Base-by-base conservation (phyloP, 1,140 invertebrate genomes). In the Lordiphosa stackelbergi region DNA sequence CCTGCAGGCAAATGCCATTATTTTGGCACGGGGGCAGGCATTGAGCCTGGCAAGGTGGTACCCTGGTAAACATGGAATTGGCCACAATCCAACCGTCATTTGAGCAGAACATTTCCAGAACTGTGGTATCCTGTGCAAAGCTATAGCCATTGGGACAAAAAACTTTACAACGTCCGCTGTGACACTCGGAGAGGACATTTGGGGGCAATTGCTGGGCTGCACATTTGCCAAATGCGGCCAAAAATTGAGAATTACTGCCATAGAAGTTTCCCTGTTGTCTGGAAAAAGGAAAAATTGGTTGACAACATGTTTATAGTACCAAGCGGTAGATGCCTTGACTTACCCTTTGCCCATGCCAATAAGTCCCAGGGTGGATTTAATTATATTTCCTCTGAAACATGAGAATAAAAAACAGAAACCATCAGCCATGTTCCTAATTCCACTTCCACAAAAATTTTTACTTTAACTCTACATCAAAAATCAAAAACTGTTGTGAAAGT, bases 1-100 rank as follows among this genome's bases (percentile, higher is more conserved):
- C 93, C 1, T 89, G 89, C 1, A 93, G 73, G 73, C 95, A 96
- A 10, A 93, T 92, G 0, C 95, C 95, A 45, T 91, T 93, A 87
- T 97, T 95, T 73, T 92, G 88, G 85, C 95, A 97, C 1, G 90
- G 87, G 0, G 93, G 92, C 10, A 91, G 72, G 81, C 95, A 97
- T 61, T 88, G 89, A 91, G 92, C 91, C 90, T 92, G 89, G 66
- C 93, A 94, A 22, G 90, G 81, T 4, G 92, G 92, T 8, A 93
- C 86, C 5, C 56, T 61, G 0, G 63, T 73, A 77, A 89, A 91
- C 11, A 88, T 88, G 8, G 88, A 86, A 38, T 89, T 89, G 46
- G 87, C 66, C 40, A 91, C 85, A 52, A 89, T 79, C 92, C 92
- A 93, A 46, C 89, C 66, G 12, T 90, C 89, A 37, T 90, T 84